Evolutionary conservation across 2,797 vertebrate genomes (phyloP).

Genomic region (Falco novaeseelandiae): DNA sequence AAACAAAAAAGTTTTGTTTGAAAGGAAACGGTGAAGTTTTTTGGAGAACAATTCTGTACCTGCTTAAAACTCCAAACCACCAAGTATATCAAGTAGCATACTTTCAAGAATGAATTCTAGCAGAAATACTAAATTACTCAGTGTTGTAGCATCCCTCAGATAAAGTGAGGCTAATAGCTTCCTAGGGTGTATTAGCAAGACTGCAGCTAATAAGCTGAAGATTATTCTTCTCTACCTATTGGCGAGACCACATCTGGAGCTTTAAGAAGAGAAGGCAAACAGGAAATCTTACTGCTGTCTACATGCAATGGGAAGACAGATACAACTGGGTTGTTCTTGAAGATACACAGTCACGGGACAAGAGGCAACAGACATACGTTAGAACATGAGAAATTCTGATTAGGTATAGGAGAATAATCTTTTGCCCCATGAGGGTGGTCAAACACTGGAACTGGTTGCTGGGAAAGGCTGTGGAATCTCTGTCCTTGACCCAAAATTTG

Average conservation of each 20-base stretch:
- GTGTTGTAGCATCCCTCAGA: neutral
- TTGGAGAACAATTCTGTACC: neutral
- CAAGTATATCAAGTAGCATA: neutral
- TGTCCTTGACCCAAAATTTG: neutral
- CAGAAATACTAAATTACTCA: neutral
- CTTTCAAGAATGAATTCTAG: neutral
- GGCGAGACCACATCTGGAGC: neutral
- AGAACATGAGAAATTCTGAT: neutral
- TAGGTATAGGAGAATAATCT: neutral
- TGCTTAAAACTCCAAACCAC: neutral
- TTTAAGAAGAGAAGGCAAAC: neutral
- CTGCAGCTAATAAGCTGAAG: neutral
- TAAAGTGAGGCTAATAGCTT: neutral
- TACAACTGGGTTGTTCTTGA: neutral
- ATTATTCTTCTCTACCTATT: neutral
- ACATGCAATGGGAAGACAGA: neutral
- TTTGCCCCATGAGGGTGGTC: neutral
- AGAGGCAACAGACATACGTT: neutral
- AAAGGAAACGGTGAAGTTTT: neutral
- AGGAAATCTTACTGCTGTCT: neutral
- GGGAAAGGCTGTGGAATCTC: neutral
- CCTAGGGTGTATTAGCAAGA: neutral
- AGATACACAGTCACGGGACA: neutral
- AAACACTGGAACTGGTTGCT: neutral
- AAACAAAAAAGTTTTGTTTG: neutral